Percentiles rank a stretch among this genome's conserved stretches.
Conservation (phyloP, 2,797 vertebrate genomes). For the Sandelia bainsii region DNA sequence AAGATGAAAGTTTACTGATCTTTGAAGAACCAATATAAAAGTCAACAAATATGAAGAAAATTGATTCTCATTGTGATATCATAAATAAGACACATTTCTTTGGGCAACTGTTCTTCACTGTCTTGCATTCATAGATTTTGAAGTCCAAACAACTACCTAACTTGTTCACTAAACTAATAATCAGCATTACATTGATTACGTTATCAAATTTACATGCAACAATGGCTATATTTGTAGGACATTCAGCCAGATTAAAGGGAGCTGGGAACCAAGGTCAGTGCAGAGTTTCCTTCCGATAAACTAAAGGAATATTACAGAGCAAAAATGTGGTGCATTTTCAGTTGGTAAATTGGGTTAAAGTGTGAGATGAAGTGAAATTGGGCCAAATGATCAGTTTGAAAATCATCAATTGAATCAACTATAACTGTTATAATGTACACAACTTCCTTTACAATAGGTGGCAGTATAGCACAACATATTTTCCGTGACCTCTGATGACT, state of each 20-base stretch:
- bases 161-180: too few relatives aligned
- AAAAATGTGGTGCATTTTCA: background rate
- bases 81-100: too few relatives aligned
- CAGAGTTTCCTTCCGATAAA: background rate
- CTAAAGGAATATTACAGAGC: background rate
- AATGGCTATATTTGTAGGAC: background rate
- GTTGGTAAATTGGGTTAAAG: background rate
- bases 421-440: background rate
- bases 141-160: too few relatives aligned
- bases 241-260: background rate
- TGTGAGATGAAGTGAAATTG: background rate
- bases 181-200: too few relatives aligned
- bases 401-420: background rate
- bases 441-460: slow-evolving; percentile 3
- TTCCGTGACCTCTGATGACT: slow-evolving; percentile 17
- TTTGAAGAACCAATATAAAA: too few relatives aligned
- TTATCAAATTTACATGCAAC: background rate
- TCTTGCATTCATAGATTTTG: too few relatives aligned
- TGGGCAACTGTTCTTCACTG: too few relatives aligned
- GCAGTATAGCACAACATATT: slow-evolving; percentile 1
- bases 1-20: background rate
- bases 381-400: background rate
- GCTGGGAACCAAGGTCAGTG: background rate
- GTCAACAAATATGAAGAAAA: too few relatives aligned
- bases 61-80: too few relatives aligned